phyloP scores from a whole-genome alignment of 2,888 invertebrate genomes.

The Hydrotaea diabolus region DNA sequence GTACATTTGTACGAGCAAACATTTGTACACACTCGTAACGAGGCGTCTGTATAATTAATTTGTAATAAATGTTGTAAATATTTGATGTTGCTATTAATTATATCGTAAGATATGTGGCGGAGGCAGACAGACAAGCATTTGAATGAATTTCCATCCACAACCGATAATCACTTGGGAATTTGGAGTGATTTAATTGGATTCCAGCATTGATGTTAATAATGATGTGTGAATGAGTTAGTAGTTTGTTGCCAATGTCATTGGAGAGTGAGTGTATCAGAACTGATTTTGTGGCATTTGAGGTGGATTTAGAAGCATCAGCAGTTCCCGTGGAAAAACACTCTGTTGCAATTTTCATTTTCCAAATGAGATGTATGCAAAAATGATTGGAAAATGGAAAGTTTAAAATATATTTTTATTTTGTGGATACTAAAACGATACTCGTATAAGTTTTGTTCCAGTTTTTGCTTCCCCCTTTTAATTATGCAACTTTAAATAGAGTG shows the following conservation, averaged over 20 bases:
- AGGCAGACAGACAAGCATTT: background rate
- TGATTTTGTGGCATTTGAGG: background rate
- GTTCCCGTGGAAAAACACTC: too few relatives aligned
- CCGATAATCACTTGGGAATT: slow-evolving; percentile 62
- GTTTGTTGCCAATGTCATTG: background rate
- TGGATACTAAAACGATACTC: too few relatives aligned
- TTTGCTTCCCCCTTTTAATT: too few relatives aligned
- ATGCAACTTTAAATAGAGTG: too few relatives aligned
- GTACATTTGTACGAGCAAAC: background rate
- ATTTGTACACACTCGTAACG: slow-evolving; percentile 52
- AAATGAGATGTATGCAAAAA: too few relatives aligned
- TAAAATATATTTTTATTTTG: too few relatives aligned
- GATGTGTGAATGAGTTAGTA: slow-evolving; percentile 55
- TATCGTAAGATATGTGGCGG: slow-evolving; percentile 26
- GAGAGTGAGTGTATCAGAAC: background rate
- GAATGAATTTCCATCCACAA: slow-evolving; percentile 39
- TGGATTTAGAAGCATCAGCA: too few relatives aligned
- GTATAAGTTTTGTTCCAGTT: too few relatives aligned
- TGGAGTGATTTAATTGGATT: slow-evolving; percentile 60
- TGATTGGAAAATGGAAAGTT: too few relatives aligned
- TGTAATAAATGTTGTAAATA: slow-evolving; percentile 67
- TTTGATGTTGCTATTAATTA: slow-evolving; percentile 65
- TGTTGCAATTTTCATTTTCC: too few relatives aligned
- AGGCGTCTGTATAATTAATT: slow-evolving; percentile 67
- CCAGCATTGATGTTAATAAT: slow-evolving; percentile 48